Evolutionary conservation across 64 coral and sea anemone genomes (phyloP).

Genomic region (Dendrophyllia cribrosa): DNA sequence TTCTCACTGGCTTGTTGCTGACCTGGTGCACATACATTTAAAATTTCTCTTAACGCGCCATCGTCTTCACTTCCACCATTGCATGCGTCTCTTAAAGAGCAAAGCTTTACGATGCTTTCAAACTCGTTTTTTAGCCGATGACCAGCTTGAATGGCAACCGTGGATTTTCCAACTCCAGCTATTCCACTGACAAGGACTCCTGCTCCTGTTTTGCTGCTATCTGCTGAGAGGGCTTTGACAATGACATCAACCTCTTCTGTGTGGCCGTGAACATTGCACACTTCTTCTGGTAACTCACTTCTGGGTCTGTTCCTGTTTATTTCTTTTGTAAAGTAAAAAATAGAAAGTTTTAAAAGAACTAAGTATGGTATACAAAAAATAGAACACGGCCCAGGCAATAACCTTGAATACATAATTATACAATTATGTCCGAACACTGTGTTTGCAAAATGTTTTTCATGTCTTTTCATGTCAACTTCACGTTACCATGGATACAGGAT

Average conservation of each 20-base stretch:
- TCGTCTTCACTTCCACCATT: conserved; percentile 7
- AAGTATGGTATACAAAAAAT: too few relatives aligned
- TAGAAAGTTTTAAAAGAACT: too few relatives aligned
- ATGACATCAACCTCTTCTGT: conserved; percentile 27
- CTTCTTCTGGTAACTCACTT: conserved; percentile 61
- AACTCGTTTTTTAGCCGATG: not conserved
- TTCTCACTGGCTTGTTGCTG: conserved; percentile 9
- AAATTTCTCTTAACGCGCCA: conserved; percentile 5
- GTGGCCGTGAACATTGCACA: conserved; percentile 17
- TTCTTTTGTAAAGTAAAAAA: too few relatives aligned
- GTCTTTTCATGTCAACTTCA: too few relatives aligned
- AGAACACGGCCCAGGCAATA: too few relatives aligned
- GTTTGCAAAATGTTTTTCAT: too few relatives aligned
- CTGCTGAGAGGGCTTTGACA: conserved; percentile 3
- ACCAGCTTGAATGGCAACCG: conserved; percentile 57
- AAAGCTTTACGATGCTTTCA: conserved; percentile 29
- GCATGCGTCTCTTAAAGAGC: conserved; percentile 25
- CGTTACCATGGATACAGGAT: too few relatives aligned
- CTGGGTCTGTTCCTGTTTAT: too few relatives aligned
- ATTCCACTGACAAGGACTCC: conserved; percentile 58
- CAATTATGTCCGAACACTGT: too few relatives aligned
- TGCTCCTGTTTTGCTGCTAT: not conserved
- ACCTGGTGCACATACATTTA: conserved; percentile 35
- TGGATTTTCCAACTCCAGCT: conserved; percentile 59
- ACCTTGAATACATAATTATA: too few relatives aligned